phyloP scores from a whole-genome alignment of 2,888 invertebrate species.

The Augochlorella aurata region DNA sequence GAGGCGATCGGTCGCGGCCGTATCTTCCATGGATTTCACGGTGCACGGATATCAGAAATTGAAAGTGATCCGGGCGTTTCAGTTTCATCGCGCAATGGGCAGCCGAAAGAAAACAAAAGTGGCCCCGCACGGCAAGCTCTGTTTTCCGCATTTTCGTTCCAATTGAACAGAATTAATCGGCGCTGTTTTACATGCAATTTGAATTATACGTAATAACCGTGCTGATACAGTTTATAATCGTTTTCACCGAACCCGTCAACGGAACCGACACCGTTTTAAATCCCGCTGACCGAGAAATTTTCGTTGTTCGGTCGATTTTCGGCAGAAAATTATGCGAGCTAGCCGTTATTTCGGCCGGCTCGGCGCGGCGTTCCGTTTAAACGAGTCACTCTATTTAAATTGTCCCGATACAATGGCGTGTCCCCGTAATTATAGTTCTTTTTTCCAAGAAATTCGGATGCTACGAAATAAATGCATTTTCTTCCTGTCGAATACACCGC shows the following conservation, averaged over 20 bases:
- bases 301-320: slow-evolving; percentile 13
- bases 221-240: slow-evolving; percentile 49
- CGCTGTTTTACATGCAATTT: slow-evolving; percentile 61
- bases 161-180: slow-evolving; percentile 66
- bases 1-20: slow-evolving; percentile 45
- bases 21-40: slow-evolving; percentile 47
- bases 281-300: slow-evolving; percentile 46
- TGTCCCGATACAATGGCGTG: not conserved
- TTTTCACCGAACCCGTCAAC: slow-evolving; percentile 48
- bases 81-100: slow-evolving; percentile 58
- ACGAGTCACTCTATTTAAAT: slow-evolving; percentile 10
- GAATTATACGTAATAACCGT: slow-evolving; percentile 65
- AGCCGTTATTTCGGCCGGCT: not conserved
- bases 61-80: slow-evolving; percentile 76
- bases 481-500: not conserved
- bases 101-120: slow-evolving; percentile 60
- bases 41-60: slow-evolving; percentile 70
- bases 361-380: not conserved
- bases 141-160: slow-evolving; percentile 61
- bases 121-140: slow-evolving; percentile 17
- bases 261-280: slow-evolving; percentile 55
- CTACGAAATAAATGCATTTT: not conserved
- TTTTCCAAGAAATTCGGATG: not conserved
- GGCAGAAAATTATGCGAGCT: slow-evolving; percentile 10
- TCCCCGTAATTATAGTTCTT: not conserved